These are phyloP conservation scores for Riparia riparia DNA, from an alignment of 2,113 vertebrate species.

Conservation along the genomic window DNA sequence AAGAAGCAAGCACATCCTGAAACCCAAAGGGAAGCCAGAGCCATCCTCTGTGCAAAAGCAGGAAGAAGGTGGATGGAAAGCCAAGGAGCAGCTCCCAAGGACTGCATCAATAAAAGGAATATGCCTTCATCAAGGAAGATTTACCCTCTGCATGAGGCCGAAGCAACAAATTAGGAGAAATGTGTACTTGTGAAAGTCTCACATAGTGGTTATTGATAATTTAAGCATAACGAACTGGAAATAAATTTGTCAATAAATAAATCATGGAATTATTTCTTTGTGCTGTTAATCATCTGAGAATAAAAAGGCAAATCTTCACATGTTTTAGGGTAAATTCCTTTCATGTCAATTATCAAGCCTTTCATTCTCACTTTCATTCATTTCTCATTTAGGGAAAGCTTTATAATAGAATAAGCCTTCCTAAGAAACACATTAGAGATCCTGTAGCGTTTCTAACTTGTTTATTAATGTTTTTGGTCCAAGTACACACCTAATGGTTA, in stretches of 20 bases:
- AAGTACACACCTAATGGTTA: neutral
- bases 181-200: neutral
- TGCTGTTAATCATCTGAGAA: neutral
- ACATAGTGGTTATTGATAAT: conserved; percentile 9
- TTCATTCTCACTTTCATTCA: neutral
- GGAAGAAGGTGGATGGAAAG: conserved; percentile 3
- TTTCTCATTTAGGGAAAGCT: neutral
- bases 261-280: neutral
- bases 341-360: neutral
- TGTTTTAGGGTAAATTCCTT: neutral
- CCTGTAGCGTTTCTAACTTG: neutral
- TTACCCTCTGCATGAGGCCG: neutral
- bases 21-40: neutral
- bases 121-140: neutral
- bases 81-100: neutral
- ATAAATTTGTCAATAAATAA: neutral
- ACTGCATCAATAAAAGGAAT: neutral
- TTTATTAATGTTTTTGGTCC: neutral
- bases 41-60: neutral
- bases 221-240: conserved; percentile 2
- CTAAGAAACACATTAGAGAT: neutral
- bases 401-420: neutral
- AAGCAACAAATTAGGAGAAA: neutral
- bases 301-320: neutral
- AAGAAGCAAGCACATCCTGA: neutral